Evolutionary conservation across 2,888 invertebrate genomes (phyloP), one percentile per base, ranked within the genome.

Genomic region (Camponotus fellah): DNA sequence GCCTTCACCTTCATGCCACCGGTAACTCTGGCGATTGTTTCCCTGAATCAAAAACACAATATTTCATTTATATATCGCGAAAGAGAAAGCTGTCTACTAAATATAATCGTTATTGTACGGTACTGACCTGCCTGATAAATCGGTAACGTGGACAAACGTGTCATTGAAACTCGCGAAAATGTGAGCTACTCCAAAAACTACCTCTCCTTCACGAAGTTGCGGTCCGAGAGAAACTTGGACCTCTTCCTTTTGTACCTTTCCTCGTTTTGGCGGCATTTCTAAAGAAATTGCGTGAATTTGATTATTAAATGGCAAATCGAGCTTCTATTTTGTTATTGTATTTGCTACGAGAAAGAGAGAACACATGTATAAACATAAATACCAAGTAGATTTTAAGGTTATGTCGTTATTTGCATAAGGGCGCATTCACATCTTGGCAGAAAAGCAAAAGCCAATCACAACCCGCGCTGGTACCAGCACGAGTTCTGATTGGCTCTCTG

Each of bases 1-100:
- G 99, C 99, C 96, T 99, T 99, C 68, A 99, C 99, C 96, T 99
- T 99, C 99, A 99, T 99, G 86, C 99, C 99, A 92, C 99, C 98
- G 91, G 99, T 99, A 79, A 99, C 98, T 94, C 99, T 96, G 90
- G 98, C 98, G 93, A 98, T 98, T 21, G 98, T 98, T 97, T 98
- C 98, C 94, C 98, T 96, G 8, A 53, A 85, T 10, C 93, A 46
- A 68, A 56, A 2, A 46, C 37, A 12, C 26, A 40, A 34, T 26
- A 26, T 26, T 26, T 2, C 26, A 26, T 2, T 77, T 62, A 69
- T 60, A 62, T 0, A 4, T 65, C 8, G 37, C n/a, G n/a, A 53
- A 49, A 65, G 2, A 34, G 43, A 26, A 26, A 26, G 26, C 26
- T 40, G 12, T 6, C 26, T 3, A 9, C 53, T n/a, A 53, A 8